Base-by-base conservation (phyloP, 2,797 vertebrate species). In the Calcarius lapponicus region DNA sequence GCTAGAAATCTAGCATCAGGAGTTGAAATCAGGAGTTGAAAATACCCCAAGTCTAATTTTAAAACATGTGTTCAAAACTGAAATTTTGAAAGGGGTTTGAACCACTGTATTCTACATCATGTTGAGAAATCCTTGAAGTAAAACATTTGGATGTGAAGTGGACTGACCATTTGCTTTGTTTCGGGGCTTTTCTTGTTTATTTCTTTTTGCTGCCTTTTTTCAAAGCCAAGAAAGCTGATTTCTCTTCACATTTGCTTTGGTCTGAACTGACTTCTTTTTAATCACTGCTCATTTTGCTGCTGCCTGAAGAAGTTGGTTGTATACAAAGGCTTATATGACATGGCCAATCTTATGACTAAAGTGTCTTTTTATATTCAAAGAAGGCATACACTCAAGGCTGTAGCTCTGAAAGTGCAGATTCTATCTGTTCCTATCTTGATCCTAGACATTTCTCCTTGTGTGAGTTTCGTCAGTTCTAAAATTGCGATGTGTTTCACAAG, bases 301-400 rank as follows among this genome's bases (percentile, higher is more conserved):
- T 86, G 7, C 17, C 4, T 78, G 71, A 50, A 74, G 34, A 78
- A 53, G 31, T 50, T 76, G 57, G 10, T 89, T 91, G 16, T 89
- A 12, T 70, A 38, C 54, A 88, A 60, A 88, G 57, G 53, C 38
- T 67, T 82, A 24, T 76, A 58, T 78, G 88, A 92, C 43, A 26
- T 43, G 72, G 76, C 34, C 22, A 10, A 58, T 87, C 53, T 84
- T 51, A 54, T 16, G 53, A 86, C 80, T 88, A 65, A 73, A 87
- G 42, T 82, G 24, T 40, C 54, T 86, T 88, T 88, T 93, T 95
- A 19, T 82, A 62, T 71, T 79, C 80, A 86, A 83, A 88, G 76
- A 54, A 72, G 76, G 38, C 42, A 38, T 61, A 42, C 25, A 51
- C 6, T 4, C 54, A 87, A 56, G 70, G 53, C 70, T 90, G 1